Base-by-base conservation (phyloP, 2,113 vertebrate species). In the Stigmatopora nigra region DNA sequence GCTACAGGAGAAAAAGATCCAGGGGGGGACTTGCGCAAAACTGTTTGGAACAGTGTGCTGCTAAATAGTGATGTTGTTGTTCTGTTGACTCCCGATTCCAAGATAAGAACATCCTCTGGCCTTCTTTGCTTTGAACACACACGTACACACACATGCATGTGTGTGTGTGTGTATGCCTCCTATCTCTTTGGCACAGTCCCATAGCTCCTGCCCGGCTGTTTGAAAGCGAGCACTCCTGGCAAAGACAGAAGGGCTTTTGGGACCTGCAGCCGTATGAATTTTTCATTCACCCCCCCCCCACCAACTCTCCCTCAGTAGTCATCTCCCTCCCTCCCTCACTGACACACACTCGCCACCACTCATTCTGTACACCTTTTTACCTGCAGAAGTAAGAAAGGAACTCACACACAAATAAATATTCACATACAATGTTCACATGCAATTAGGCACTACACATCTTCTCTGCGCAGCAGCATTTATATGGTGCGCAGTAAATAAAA, bases 171-270 rank as follows among this genome's bases (percentile, higher is more conserved):
- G 25, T 44, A 45, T 55, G 51, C 45, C 55, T 62, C 61, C 72
- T 56, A 67, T 78, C 57, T 75, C 68, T 70, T 25, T 81, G 76
- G 78, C 78, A 80, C 57, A 61, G 69, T 83, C 77, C 71, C 74
- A 49, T 56, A 59, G 38, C 71, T 68, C 63, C 78, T 84, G 82
- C 82, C 78, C 77, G 73, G 71, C 68, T 75, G 80, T 81, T 85
- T 85, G 82, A 84, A 83, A 80, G 76, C 45, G 80, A 85, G 71
- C 81, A 82, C 80, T 86, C 78, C 63, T 84, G 78, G 81, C 80
- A 82, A 85, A 88, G 77, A 85, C 79, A 82, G 78, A 83, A 76
- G 79, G 76, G 78, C 83, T 85, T 88, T 73, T 81, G 87, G 85
- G 87, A 87, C 75, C 71, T 73, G 75, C 75, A 83, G 75, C 60